Evolutionary conservation across 2,797 vertebrate genomes (phyloP), one percentile per base, ranked within the genome.

Genomic region (Mus caroli): DNA sequence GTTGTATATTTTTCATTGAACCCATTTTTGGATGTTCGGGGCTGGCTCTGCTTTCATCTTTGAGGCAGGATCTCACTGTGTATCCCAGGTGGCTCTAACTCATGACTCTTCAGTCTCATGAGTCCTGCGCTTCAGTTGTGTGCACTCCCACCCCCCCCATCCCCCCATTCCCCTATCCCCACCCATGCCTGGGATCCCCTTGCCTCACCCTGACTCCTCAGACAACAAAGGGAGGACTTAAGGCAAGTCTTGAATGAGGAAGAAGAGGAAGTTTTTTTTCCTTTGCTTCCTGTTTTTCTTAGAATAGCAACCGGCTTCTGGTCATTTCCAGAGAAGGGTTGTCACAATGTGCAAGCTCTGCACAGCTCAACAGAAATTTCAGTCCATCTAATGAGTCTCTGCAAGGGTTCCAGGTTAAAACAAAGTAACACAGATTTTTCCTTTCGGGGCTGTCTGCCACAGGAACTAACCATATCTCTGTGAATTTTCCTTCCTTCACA

Each of bases 221-320:
- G 50, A 40, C 28, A 82, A 46, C 76, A 54, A 93, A 87, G 83
- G 50, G 43, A 17, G 69, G 88, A 13, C 67, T 26, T 76, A 73
- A 71, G 24, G 58, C 3, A 6, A 28, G 62, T 64, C 73, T 56
- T 76, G 40, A 69, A 92, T 22, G 31, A 26, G 73, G 90, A 92
- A n/a, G 90, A 84, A 69, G 37, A 84, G 77, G 15, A n/a, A 88
- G 82, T 60, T 77, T 69, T n/a, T n/a, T n/a, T 77, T 56, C 37
- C 91, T 79, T 31, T 6, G 58, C 46, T 96, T 96, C 83, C 69
- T 2, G 0, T 87, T 56, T 71, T 93, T 97, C 93, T 92, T 52
- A 87, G 4, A 91, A 73, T 71, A 85, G 28, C 20, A 8, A 8
- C n/a, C 8, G 0, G 64, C 26, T 40, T 79, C 91, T 60, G 13